Base-by-base conservation (phyloP, 2,113 vertebrate genomes). In the Emydura subglobosa region DNA sequence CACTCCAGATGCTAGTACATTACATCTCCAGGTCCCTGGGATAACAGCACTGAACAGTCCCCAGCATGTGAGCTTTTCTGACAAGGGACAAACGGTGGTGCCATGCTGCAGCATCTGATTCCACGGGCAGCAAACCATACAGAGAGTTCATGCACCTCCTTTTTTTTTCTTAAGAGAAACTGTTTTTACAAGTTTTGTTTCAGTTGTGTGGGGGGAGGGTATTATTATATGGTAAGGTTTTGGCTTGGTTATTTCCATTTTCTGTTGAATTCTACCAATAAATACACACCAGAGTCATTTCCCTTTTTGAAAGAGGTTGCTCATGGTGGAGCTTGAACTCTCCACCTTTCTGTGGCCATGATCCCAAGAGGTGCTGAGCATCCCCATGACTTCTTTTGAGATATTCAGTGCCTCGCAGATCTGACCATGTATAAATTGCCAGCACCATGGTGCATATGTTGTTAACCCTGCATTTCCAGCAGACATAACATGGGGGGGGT, bases 51-150 rank as follows among this genome's bases (percentile, higher is more conserved):
- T 51, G 31, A 0, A 42, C 19, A 14, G 24, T 42, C 83, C 84
- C 93, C 61, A 29, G 79, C 84, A 83, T 16, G 3, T 51, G 79
- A 93, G 90, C 86, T 88, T 81, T 89, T 93, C 94, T 95, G 59
- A 72, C 9, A 83, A 83, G 92, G 89, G 89, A 94, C 82, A 42
- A 92, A 85, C 61, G 85, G 53, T 88, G 83, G 93, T 90, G 92
- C 89, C 89, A 68, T 92, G 90, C 57, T 89, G 0, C 61, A 83
- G 94, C 94, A 95, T 89, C 95, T 95, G 94, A 51, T 87, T 78
- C 89, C 0, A 0, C 87, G 13, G 65, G 83, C 85, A 93, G 29
- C 27, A 25, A 82, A 81, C 24, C 12, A 29, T 4, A 78, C 53
- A 74, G 86, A 85, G 85, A 90, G 61, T 85, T 95, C 27, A 6